Percentiles rank a stretch among this genome's conserved stretches.
phyloP scores from a whole-genome alignment of 2,113 vertebrate species.

The Mesitornis unicolor region DNA sequence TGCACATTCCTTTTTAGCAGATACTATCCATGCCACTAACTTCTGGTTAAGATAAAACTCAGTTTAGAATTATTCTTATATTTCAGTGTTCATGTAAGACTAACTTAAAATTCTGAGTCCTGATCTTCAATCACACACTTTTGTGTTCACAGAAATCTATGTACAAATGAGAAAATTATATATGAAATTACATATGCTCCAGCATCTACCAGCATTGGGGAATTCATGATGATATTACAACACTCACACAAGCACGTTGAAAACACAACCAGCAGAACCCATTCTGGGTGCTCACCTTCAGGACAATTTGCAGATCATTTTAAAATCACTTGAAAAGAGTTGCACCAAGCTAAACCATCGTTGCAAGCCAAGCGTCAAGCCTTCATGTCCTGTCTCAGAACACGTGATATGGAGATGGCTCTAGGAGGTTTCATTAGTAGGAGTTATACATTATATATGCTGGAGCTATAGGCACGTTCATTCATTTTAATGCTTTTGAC shows the following conservation, averaged over 20 bases:
- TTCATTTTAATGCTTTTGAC: neutral
- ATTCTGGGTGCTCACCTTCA: neutral
- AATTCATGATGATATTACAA: neutral
- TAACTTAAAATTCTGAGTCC: neutral
- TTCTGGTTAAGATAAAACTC: slow-evolving; percentile 27
- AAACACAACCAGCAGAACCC: neutral
- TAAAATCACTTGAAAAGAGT: neutral
- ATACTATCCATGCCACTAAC: neutral
- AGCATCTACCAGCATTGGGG: neutral
- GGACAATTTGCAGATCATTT: neutral
- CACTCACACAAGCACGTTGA: neutral
- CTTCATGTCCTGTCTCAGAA: neutral
- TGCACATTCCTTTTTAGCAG: neutral
- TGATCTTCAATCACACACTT: neutral
- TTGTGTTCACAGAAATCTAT: neutral
- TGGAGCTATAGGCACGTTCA: neutral
- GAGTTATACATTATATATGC: neutral
- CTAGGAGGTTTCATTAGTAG: neutral
- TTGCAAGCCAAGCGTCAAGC: neutral
- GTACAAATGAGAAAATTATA: neutral
- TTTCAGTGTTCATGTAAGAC: neutral
- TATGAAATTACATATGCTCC: neutral
- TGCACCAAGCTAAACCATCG: neutral
- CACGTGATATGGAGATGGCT: accelerated
- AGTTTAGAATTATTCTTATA: neutral